Conservation (phyloP, 2,888 invertebrate genomes). For the Amphipyra berbera region DNA sequence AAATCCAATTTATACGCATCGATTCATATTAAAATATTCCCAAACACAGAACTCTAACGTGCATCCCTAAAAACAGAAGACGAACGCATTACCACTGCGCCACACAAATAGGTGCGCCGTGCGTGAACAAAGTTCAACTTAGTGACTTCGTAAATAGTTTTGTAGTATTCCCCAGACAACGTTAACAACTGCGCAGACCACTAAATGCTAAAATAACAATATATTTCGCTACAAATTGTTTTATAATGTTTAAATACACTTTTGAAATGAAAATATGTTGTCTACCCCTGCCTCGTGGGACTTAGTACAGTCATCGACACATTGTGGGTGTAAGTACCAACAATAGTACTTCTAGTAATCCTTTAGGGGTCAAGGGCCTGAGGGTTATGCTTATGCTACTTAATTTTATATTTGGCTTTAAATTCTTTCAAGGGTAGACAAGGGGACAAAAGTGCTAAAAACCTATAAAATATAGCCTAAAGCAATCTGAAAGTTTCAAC, state of each 20-base stretch:
- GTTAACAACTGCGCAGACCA: slow-evolving; percentile 4
- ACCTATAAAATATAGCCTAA: no score
- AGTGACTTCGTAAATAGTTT: slow-evolving; percentile 20
- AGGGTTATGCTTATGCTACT: no score
- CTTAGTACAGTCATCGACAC: slow-evolving; percentile 11
- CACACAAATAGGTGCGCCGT: neutral
- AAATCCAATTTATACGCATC: no score
- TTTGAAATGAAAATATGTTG: slow-evolving; percentile 23
- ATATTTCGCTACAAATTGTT: slow-evolving; percentile 36
- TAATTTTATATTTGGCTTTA: no score
- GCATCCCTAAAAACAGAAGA: no score
- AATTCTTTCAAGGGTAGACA: no score
- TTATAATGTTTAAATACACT: slow-evolving; percentile 40
- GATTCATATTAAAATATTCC: no score
- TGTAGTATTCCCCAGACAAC: slow-evolving; percentile 26
- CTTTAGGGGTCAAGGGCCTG: neutral
- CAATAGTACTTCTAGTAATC: no score
- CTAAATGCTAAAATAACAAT: slow-evolving; percentile 17
- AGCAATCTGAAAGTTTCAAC: no score
- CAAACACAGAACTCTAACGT: no score
- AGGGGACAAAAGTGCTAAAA: no score
- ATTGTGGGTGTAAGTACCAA: neutral
- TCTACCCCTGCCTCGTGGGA: slow-evolving; percentile 10
- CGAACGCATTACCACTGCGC: no score
- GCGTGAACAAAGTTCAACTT: slow-evolving; percentile 26